Percentiles rank a stretch among this genome's conserved stretches.
These are phyloP conservation scores for Drosophila novamexicana DNA, from an alignment of 1,140 invertebrate species.

Conservation along the genomic window DNA sequence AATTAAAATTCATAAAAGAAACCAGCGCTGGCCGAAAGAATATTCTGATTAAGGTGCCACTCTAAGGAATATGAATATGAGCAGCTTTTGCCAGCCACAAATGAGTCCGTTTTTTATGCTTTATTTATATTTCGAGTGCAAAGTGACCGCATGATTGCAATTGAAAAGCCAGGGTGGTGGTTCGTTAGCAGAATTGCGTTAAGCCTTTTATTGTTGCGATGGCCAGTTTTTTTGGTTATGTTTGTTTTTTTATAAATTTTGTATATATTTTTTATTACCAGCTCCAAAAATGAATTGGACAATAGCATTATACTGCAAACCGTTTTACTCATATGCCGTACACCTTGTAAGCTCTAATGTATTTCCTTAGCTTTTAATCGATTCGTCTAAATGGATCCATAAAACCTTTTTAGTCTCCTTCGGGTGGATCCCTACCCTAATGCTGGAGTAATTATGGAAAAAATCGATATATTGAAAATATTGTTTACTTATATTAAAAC, in stretches of 20 bases:
- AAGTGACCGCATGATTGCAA: background rate
- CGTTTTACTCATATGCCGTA: too few species aligned
- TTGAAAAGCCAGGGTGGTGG: background rate
- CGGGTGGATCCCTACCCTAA: too few species aligned
- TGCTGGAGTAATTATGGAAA: too few species aligned
- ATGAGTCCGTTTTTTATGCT: background rate
- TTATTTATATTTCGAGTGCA: background rate
- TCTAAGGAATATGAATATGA: background rate
- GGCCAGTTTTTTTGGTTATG: background rate
- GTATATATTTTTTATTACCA: background rate
- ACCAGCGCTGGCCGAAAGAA: background rate
- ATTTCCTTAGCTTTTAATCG: too few species aligned
- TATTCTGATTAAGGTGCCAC: slow-evolving; percentile 2
- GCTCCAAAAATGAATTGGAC: background rate
- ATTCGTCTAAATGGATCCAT: too few species aligned
- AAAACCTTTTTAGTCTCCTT: too few species aligned
- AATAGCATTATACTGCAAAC: too few species aligned
- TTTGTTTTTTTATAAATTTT: too few species aligned
- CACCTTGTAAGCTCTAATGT: too few species aligned
- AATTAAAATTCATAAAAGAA: background rate
- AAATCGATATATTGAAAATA: too few species aligned
- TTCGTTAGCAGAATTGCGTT: background rate
- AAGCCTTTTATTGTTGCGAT: background rate
- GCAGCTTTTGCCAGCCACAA: background rate
- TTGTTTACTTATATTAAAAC: too few species aligned